A percentile compares a stretch with the other conserved stretches of the same genome.
Conservation (phyloP, 92 coral and sea anemone species). For the Phenganax marumi region DNA sequence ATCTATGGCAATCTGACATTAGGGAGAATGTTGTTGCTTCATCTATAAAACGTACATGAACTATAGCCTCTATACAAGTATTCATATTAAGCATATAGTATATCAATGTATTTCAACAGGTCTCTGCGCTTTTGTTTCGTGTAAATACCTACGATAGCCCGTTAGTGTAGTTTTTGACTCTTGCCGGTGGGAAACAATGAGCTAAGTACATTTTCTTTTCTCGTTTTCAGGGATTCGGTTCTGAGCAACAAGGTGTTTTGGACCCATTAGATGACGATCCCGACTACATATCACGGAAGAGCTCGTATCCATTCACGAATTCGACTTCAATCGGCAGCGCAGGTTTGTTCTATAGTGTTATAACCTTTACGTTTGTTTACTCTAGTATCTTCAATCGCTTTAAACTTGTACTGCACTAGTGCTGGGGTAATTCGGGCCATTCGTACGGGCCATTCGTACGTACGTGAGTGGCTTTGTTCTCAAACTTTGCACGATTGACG, state of each 20-base stretch:
- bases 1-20: no score
- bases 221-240: slow-evolving; percentile 21
- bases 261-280: slow-evolving; percentile 88
- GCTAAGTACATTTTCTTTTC: not conserved
- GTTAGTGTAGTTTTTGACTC: not conserved
- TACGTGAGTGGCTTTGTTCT: not conserved
- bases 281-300: slow-evolving; percentile 82
- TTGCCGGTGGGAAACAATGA: not conserved
- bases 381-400: not conserved
- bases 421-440: no score
- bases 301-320: slow-evolving; percentile 54
- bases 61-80: not conserved
- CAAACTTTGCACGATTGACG: not conserved
- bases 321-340: slow-evolving; percentile 42
- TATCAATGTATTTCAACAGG: not conserved
- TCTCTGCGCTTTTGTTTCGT: not conserved
- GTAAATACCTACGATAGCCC: not conserved
- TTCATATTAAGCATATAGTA: not conserved
- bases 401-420: no score
- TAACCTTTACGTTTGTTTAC: not conserved
- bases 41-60: not conserved
- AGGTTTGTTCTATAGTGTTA: slow-evolving; percentile 12
- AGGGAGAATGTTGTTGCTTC: no score
- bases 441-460: no score
- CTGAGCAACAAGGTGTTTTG: slow-evolving; percentile 76